phyloP scores from a whole-genome alignment of 2,888 invertebrate species.

The Proisotoma minuta region DNA sequence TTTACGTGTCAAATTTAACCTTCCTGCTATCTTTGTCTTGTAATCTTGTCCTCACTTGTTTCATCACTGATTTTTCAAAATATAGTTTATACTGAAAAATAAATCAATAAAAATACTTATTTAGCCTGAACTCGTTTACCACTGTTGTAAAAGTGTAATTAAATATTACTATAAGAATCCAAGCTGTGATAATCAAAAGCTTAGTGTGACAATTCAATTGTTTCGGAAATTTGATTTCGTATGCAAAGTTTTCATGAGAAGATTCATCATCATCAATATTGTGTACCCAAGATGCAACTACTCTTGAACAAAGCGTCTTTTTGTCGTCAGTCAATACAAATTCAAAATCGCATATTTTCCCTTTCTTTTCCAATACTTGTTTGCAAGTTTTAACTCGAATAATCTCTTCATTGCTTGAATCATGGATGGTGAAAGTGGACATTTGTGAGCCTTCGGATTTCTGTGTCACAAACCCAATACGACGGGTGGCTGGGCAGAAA shows the following conservation, averaged over 20 bases:
- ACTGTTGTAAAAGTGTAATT: neutral
- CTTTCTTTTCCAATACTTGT: too few species aligned
- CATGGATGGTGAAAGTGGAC: too few species aligned
- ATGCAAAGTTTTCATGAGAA: neutral
- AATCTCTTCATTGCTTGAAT: too few species aligned
- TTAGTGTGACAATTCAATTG: neutral
- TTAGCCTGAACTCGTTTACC: neutral
- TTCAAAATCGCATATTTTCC: neutral
- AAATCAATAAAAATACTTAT: neutral
- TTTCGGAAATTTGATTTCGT: neutral
- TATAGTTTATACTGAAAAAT: neutral
- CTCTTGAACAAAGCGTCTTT: neutral
- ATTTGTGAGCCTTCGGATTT: too few species aligned
- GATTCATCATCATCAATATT: too few species aligned
- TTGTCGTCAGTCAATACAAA: neutral
- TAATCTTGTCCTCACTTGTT: neutral
- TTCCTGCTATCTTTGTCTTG: too few species aligned
- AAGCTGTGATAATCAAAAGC: neutral
- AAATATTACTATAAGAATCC: neutral
- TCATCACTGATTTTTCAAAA: neutral
- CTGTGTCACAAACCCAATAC: too few species aligned
- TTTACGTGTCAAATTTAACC: too few species aligned
- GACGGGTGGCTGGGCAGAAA: too few species aligned
- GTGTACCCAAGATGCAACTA: too few species aligned
- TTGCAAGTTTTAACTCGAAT: too few species aligned